Conservation (phyloP, 2,888 invertebrate species). For the Drosophila emarginata region DNA sequence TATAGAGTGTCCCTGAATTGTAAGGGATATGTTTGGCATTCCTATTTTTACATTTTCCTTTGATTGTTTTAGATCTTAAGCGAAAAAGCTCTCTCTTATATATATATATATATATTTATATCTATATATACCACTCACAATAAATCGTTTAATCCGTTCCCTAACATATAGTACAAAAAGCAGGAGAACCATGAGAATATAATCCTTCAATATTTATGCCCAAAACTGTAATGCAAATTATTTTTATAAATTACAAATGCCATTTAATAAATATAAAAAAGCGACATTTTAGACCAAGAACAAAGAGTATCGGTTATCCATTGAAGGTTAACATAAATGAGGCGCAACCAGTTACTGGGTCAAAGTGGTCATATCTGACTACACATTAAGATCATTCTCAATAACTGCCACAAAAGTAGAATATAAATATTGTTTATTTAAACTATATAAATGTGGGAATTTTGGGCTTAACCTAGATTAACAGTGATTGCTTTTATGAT, state of each 20-base stretch:
- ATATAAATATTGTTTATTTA: not conserved
- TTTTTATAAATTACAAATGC: slow-evolving; percentile 42
- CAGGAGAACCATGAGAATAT: slow-evolving; percentile 1
- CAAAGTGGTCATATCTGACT: slow-evolving; percentile 20
- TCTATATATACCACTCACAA: slow-evolving; percentile 4
- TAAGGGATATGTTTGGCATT: slow-evolving; percentile 37
- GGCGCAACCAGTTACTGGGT: slow-evolving; percentile 14
- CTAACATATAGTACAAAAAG: slow-evolving; percentile 50
- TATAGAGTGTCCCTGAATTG: slow-evolving; percentile 21
- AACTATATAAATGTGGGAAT: not conserved
- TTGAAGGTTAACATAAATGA: slow-evolving; percentile 16
- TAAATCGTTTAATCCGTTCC: slow-evolving; percentile 30
- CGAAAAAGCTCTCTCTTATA: slow-evolving; percentile 43
- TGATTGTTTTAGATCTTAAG: slow-evolving; percentile 51
- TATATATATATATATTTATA: slow-evolving; percentile 3
- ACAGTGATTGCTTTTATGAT: slow-evolving; percentile 3
- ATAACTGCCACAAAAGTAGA: not conserved
- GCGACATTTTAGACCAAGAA: slow-evolving; percentile 34
- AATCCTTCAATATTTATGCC: slow-evolving; percentile 46
- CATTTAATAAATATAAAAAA: slow-evolving; percentile 53
- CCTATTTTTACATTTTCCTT: slow-evolving; percentile 43
- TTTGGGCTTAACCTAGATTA: not conserved
- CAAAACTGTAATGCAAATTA: slow-evolving; percentile 10
- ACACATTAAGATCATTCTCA: slow-evolving; percentile 12
- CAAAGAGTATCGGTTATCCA: not conserved